Evolutionary conservation across 2,113 vertebrate species (phyloP), one percentile per base, ranked within the genome.

Genomic region (Sigmodon hispidus): DNA sequence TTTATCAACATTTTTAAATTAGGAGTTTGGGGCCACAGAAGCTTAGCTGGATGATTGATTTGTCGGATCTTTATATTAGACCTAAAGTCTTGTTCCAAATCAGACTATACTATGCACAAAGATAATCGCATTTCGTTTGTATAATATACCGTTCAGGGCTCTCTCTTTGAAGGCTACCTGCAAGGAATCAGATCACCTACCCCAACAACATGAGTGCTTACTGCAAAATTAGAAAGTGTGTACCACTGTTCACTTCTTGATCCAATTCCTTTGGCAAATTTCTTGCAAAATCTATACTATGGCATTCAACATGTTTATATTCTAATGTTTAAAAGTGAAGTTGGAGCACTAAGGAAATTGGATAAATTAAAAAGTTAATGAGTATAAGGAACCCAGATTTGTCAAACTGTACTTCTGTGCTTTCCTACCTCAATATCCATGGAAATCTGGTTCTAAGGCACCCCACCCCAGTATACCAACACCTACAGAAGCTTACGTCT

Each of bases 1-100:
- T 99, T 99, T 99, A 99, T 99, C 99, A 99, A 99, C 98, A 98
- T 98, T 99, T 99, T 99, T 98, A 99, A 98, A 99, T 99, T 98
- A 99, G 98, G 98, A 98, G 98, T 98, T 99, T 98, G 98, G 98
- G 98, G 98, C 98, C 98, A 98, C 98, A 99, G 98, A 98, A 98
- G 98, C 98, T 98, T 99, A 98, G 98, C 98, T 98, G 98, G 98
- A 98, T 98, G 98, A 98, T 98, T 98, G 98, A 98, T 99, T 98
- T 98, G 97, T 97, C 97, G 90, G 95, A 98, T 98, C 98, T 98
- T 98, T 98, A 98, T 98, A 98, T 98, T 98, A 98, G 98, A 98
- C 96, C 98, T 98, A 97, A 98, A 98, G 98, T 98, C 98, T 98
- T 98, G 95, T 98, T 97, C 97, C 96, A 98, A 98, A 97, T 98